Evolutionary conservation across 1,140 invertebrate species (phyloP).

Genomic region (Octopus bimaculoides): DNA sequence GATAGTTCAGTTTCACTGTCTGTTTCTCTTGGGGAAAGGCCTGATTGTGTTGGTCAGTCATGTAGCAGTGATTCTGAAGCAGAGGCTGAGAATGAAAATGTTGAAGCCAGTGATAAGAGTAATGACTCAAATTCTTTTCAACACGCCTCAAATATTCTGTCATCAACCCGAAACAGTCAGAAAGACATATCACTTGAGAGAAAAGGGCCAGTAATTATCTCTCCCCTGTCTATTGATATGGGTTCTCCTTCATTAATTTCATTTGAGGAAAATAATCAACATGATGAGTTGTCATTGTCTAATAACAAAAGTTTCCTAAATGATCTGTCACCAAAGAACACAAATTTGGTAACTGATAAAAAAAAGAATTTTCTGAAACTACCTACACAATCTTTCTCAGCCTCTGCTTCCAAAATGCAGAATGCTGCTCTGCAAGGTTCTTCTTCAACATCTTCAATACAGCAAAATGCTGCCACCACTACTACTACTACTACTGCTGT

Average conservation of each 20-base stretch:
- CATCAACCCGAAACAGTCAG: background rate
- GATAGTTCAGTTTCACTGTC: constrained; percentile 3
- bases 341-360: background rate
- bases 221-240: background rate
- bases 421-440: too few relatives aligned
- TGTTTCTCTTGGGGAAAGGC: background rate
- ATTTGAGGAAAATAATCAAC: background rate
- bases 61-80: background rate
- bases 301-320: background rate
- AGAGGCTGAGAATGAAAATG: background rate
- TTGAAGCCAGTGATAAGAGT: background rate
- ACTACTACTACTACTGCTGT: too few relatives aligned
- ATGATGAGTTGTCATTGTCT: background rate
- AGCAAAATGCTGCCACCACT: too few relatives aligned
- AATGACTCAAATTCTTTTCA: background rate
- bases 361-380: background rate
- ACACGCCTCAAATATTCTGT: background rate
- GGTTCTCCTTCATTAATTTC: background rate
- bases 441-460: too few relatives aligned
- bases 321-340: background rate
- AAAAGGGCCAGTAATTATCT: background rate
- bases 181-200: background rate
- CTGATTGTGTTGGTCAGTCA: background rate
- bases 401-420: too few relatives aligned
- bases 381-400: background rate